These are phyloP conservation scores for Xiphorhynchus erythropygius DNA, from an alignment of 2,797 vertebrate species.

Conservation along the genomic window DNA sequence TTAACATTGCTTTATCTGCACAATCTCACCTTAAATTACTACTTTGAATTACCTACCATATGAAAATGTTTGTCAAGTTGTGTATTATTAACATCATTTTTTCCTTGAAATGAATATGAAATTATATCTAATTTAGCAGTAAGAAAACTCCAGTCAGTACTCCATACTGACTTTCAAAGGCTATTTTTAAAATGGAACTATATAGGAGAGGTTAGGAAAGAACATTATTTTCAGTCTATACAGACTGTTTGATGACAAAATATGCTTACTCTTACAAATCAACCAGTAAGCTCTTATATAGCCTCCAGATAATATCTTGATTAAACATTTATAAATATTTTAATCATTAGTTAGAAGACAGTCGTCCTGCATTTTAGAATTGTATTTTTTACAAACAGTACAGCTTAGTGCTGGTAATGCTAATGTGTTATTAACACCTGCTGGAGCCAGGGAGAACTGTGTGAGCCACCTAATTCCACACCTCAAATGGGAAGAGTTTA, in stretches of 20 bases:
- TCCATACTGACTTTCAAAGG: not conserved
- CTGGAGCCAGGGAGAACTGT: not conserved
- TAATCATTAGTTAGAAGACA: not conserved
- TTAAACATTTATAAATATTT: not conserved
- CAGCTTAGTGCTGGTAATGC: not conserved
- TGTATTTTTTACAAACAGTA: not conserved
- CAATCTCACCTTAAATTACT: not conserved
- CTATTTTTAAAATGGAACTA: not conserved
- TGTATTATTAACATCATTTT: not conserved
- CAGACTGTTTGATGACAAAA: not conserved
- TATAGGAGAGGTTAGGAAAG: not conserved
- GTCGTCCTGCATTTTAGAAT: not conserved
- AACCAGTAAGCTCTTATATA: not conserved
- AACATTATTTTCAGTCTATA: not conserved
- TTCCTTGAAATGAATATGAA: not conserved
- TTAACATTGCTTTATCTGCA: not conserved
- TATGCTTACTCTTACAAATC: not conserved
- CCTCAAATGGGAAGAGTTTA: not conserved
- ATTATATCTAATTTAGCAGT: not conserved
- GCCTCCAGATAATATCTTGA: not conserved
- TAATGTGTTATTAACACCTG: not conserved
- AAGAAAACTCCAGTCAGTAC: not conserved
- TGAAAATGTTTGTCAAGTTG: not conserved
- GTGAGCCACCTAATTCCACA: not conserved
- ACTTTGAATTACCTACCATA: not conserved